Percentiles rank a stretch among this genome's conserved stretches.
Conservation (phyloP, 2,113 vertebrate species). For the Etheostoma spectabile region DNA sequence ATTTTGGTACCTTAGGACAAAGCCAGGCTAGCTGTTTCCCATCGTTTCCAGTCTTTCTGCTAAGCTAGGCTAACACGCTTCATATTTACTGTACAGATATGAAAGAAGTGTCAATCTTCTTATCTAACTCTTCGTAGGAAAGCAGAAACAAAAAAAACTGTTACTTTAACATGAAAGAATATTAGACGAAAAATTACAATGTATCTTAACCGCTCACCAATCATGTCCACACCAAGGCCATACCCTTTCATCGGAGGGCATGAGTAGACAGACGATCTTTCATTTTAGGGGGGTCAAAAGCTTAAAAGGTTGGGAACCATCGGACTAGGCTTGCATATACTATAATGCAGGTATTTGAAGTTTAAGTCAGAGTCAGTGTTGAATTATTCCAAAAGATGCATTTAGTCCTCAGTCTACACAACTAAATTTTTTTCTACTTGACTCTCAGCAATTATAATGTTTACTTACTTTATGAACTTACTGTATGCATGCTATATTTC, state of each 20-base stretch:
- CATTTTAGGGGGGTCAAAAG: background rate
- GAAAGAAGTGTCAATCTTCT: background rate
- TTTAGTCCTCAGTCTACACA: background rate
- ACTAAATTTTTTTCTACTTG: background rate
- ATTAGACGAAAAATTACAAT: background rate
- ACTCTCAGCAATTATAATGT: background rate
- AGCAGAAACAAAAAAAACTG: no score
- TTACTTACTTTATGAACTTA: background rate
- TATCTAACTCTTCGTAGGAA: background rate
- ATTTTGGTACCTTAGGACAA: background rate
- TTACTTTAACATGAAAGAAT: no score
- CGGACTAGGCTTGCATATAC: background rate
- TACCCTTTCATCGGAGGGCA: background rate
- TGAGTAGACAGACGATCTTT: no score
- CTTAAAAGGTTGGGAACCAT: background rate
- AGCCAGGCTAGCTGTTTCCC: background rate
- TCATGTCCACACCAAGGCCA: background rate
- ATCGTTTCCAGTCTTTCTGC: background rate
- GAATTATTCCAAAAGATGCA: background rate
- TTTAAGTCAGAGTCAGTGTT: background rate
- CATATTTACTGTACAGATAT: background rate
- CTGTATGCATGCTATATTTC: background rate
- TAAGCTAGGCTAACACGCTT: background rate
- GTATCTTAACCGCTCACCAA: background rate
- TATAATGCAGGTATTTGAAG: background rate